Conservation (phyloP, 2,797 vertebrate species). For the Artibeus jamaicensis region DNA sequence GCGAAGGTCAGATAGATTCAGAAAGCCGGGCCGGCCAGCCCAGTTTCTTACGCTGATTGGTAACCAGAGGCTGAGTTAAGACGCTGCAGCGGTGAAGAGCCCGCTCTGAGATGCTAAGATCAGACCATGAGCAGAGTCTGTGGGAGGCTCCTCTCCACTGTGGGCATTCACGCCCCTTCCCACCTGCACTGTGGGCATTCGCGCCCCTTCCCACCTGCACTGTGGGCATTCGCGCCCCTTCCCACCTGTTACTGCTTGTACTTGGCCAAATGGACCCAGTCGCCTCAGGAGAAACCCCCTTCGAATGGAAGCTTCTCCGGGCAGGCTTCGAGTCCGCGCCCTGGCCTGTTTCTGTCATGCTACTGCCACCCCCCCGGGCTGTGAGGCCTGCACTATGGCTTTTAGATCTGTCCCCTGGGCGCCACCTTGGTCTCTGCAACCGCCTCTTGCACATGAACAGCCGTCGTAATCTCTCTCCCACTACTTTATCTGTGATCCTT, state of each 20-base stretch:
- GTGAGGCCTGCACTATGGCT: not conserved
- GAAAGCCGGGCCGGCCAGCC: not conserved
- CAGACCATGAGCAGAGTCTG: not conserved
- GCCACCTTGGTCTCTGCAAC: not conserved
- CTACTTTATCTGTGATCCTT: not conserved
- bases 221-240: not conserved
- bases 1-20: not conserved
- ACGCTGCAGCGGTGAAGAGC: too few species aligned
- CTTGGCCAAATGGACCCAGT: not conserved
- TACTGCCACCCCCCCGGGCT: not conserved
- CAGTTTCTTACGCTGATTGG: not conserved
- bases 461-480: not conserved
- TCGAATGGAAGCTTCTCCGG: not conserved
- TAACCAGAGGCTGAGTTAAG: not conserved
- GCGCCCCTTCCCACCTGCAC: not conserved
- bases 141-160: fast-evolving
- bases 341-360: not conserved
- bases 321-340: not conserved
- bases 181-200: fast-evolving
- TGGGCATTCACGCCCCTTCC: not conserved
- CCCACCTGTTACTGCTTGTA: not conserved
- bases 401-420: fast-evolving
- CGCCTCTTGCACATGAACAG: not conserved
- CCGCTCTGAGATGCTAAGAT: not conserved
- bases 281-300: not conserved